Base-by-base conservation (phyloP, 2,797 vertebrate genomes). In the Onychomys leucogaster region DNA sequence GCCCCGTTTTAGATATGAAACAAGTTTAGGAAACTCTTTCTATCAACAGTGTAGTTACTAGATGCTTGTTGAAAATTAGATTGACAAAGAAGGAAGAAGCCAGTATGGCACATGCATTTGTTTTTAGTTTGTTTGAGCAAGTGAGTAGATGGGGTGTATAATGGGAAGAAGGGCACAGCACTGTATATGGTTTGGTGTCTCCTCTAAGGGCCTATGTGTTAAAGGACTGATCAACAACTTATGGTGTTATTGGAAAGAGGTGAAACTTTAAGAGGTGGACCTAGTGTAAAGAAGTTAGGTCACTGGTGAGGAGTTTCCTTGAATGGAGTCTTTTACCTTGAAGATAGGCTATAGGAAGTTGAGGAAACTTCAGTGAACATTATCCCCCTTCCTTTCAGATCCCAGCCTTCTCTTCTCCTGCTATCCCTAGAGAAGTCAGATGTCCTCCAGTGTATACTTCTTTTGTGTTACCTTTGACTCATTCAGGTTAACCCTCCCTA, bases 401-500 rank as follows among this genome's bases (percentile, higher is more conserved):
- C 6, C 11, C 13, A 71, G 37, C 0, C 0, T 59, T 61, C 37
- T 52, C 3, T 37, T 61, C 8, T 12, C 17, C 25, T 61, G 61
- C 23, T 23, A 59, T 27, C 27, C n/a, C 4, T 46, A 16, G 29
- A 25, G 69, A 12, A 61, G 43, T 71, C 41, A 71, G 43, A 25
- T 73, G 37, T 12, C 37, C 76, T 67, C 46, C n/a, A 25, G 21
- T 57, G n/a, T 1, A 34, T 23, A 61, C 27, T 52, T 49, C 34
- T 52, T 59, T 67, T 37, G 57, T 46, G 43, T 25, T 67, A 6
- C 52, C 41, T 52, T 34, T 49, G 57, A 78, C 49, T 76, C 43
- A 29, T 43, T 7, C 4, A 0, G 1, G 0, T 41, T 2, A 32
- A 37, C 6, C 10, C 27, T 88, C 10, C 6, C 11, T 7, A 1